phyloP scores from a whole-genome alignment of 2,797 vertebrate species.

The Sebastes wilsoni region DNA sequence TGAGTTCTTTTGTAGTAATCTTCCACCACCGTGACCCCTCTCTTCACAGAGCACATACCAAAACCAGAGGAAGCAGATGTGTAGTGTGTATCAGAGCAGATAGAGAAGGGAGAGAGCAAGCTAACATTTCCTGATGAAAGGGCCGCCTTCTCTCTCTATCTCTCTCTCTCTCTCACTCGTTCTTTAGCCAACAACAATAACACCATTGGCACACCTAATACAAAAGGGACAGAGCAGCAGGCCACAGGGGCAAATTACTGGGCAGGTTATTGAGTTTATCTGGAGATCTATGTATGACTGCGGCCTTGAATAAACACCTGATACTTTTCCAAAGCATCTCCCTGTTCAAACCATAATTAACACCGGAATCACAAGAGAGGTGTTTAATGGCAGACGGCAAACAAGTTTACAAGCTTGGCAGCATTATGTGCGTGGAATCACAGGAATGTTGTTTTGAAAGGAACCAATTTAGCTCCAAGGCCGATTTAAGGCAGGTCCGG shows the following conservation, averaged over 20 bases:
- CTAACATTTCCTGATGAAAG: constrained; percentile 63
- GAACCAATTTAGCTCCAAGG: constrained; percentile 19
- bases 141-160: constrained; percentile 23
- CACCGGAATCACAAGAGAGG: constrained; percentile 38
- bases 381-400: constrained; percentile 35
- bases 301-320: constrained; percentile 53
- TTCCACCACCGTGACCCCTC: neutral
- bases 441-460: constrained; percentile 70
- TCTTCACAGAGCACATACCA: constrained; percentile 7
- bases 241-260: constrained; percentile 51
- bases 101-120: constrained; percentile 38
- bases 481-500: constrained; percentile 11
- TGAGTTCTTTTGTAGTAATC: neutral
- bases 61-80: constrained; percentile 71
- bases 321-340: constrained; percentile 36
- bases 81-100: constrained; percentile 42
- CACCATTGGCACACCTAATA: constrained; percentile 33
- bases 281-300: constrained; percentile 24
- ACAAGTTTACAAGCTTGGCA: constrained; percentile 21
- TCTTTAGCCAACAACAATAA: constrained; percentile 71
- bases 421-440: constrained; percentile 41
- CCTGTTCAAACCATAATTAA: constrained; percentile 53
- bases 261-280: constrained; percentile 53
- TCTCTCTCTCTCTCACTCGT: neutral
- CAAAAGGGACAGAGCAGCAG: constrained; percentile 29